A percentile compares a stretch with the other conserved stretches of the same genome.
These are phyloP conservation scores for Homarus gammarus DNA, from an alignment of 2,888 invertebrate genomes.

Conservation along the genomic window DNA sequence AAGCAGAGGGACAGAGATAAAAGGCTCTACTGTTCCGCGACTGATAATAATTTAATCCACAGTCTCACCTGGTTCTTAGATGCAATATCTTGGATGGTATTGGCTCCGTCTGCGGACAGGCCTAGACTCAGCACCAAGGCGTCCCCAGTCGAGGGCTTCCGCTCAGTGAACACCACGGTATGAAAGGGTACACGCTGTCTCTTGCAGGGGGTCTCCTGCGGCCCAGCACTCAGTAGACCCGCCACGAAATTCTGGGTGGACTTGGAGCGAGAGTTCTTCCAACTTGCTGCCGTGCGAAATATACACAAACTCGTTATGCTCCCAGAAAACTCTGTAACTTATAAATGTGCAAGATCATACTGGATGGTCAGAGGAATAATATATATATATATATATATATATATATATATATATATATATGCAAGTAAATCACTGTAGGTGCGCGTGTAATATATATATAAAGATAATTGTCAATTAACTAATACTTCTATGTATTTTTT, in stretches of 20 bases:
- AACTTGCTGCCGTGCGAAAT: neutral
- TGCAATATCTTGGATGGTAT: slow-evolving; percentile 55
- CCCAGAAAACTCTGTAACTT: too few relatives aligned
- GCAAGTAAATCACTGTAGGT: too few relatives aligned
- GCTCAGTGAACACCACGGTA: slow-evolving; percentile 52
- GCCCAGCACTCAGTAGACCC: slow-evolving; percentile 25
- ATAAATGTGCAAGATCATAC: too few relatives aligned
- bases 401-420: slow-evolving; percentile 44
- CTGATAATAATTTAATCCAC: too few relatives aligned
- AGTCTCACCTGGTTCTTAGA: slow-evolving; percentile 54
- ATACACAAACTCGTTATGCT: neutral
- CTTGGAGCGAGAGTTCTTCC: neutral
- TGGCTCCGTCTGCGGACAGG: slow-evolving; percentile 38
- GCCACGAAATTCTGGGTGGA: neutral
- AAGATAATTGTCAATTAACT: neutral
- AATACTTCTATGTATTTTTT: slow-evolving; percentile 23
- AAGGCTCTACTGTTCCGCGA: too few relatives aligned
- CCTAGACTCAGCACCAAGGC: slow-evolving; percentile 50
- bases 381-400: slow-evolving; percentile 44
- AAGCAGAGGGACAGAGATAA: too few relatives aligned
- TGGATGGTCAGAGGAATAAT: too few relatives aligned
- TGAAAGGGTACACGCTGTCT: slow-evolving; percentile 33
- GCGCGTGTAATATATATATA: slow-evolving; percentile 1
- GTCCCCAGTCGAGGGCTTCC: slow-evolving; percentile 55
- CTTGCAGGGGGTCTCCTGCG: slow-evolving; percentile 5